Evolutionary conservation across 1,140 invertebrate species (phyloP).

Genomic region (Aphaenogaster floridana): DNA sequence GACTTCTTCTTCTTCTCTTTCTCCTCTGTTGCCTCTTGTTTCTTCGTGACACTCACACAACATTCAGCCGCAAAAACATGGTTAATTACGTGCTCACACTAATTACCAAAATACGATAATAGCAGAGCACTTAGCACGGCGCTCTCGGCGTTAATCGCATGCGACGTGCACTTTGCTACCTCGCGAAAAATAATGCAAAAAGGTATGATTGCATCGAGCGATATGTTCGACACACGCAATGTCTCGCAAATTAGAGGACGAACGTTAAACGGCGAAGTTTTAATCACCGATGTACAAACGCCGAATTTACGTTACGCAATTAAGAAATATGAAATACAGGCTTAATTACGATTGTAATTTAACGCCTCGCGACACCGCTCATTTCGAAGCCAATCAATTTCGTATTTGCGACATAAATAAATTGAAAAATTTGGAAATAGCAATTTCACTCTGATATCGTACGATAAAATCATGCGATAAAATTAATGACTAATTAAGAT

Average conservation of each 20-base stretch:
- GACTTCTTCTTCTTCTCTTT: not conserved
- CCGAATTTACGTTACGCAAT: not conserved
- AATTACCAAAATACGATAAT: conserved; percentile 34
- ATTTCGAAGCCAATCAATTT: not conserved
- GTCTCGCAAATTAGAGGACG: not conserved
- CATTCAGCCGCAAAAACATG: not conserved
- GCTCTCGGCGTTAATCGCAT: not conserved
- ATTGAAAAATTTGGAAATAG: conserved; percentile 12
- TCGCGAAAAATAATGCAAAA: not conserved
- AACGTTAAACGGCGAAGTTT: not conserved
- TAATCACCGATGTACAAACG: not conserved
- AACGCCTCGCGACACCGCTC: not conserved
- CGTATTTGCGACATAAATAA: not conserved
- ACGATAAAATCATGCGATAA: not conserved
- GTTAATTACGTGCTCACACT: conserved; percentile 3
- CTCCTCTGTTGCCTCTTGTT: not conserved
- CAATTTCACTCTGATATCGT: not conserved
- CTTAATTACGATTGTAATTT: not conserved
- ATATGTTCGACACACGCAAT: not conserved
- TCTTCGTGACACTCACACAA: not conserved
- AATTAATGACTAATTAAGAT: not conserved
- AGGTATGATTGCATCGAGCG: not conserved
- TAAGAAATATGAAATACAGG: not conserved
- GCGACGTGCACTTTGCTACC: not conserved
- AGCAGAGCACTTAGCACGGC: not conserved